Percentiles rank a stretch among this genome's conserved stretches.
Evolutionary conservation across 1,140 invertebrate genomes (phyloP).

Genomic region (Heliconius melpomene): DNA sequence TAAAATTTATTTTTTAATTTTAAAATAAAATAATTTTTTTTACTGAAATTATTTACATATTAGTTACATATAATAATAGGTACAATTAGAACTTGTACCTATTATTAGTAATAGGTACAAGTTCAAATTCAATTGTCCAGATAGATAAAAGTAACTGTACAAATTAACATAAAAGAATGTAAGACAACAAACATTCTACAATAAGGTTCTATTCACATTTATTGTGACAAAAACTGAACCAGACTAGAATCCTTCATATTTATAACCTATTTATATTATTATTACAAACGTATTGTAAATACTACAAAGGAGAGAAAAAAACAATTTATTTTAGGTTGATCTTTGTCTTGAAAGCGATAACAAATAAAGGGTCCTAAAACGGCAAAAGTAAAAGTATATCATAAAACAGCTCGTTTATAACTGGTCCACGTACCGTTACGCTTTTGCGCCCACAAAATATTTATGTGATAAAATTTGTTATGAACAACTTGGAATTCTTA

Average conservation of each 20-base stretch:
- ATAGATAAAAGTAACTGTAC: neutral
- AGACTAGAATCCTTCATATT: neutral
- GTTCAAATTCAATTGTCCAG: too few species aligned
- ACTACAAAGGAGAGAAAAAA: neutral
- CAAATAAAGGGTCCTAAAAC: neutral
- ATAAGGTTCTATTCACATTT: neutral
- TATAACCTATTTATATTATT: neutral
- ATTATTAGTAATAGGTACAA: too few species aligned
- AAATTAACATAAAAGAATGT: neutral
- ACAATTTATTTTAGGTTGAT: neutral
- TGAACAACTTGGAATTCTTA: neutral
- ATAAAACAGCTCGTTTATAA: neutral
- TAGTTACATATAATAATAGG: too few species aligned
- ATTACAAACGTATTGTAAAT: neutral
- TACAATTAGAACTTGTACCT: too few species aligned
- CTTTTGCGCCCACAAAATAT: neutral
- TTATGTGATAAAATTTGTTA: neutral
- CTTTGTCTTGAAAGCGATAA: neutral
- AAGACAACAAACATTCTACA: neutral
- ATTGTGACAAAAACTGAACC: neutral
- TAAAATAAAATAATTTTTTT: too few species aligned
- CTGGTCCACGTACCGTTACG: neutral
- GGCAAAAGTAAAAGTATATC: constrained; percentile 9
- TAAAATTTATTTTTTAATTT: too few species aligned
- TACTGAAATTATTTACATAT: too few species aligned